Percentiles rank a stretch among this genome's conserved stretches.
phyloP scores from a whole-genome alignment of 1,140 invertebrate genomes.

The Lerema accius region DNA sequence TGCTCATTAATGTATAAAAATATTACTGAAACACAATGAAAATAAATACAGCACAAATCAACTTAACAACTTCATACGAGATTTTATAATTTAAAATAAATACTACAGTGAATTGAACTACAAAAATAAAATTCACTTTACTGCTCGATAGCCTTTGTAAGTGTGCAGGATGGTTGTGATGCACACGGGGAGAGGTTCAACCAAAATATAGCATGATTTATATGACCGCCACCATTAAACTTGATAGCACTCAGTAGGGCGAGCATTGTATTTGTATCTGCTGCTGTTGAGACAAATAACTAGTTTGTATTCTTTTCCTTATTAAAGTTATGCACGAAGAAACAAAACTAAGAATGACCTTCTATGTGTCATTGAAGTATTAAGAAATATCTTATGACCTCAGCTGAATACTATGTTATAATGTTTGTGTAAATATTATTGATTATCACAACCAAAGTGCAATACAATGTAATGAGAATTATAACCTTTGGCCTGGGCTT shows the following conservation, averaged over 20 bases:
- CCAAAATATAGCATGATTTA: constrained; percentile 99
- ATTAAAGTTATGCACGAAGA: not conserved
- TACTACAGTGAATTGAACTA: constrained; percentile 15
- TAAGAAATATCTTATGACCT: no score
- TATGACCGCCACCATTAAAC: constrained; percentile 99
- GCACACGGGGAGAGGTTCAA: constrained; percentile 92
- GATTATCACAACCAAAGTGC: not conserved
- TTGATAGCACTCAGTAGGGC: constrained; percentile 91
- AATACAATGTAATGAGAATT: no score
- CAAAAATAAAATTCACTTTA: constrained; percentile 41
- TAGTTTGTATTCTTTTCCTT: constrained; percentile 5
- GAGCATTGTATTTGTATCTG: constrained; percentile 89
- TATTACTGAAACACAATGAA: no score
- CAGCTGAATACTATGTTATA: no score
- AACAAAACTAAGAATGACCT: no score
- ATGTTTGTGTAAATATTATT: no score
- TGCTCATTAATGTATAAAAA: no score
- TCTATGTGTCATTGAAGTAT: no score
- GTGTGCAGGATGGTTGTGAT: constrained; percentile 87
- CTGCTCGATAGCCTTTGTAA: constrained; percentile 79
- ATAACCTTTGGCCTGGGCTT: constrained; percentile 89
- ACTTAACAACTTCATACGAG: no score
- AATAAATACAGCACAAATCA: no score
- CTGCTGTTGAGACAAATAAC: constrained; percentile 54
- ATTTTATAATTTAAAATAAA: no score